Conservation (phyloP, 2,113 vertebrate genomes). For the Dolichotis patagonum region DNA sequence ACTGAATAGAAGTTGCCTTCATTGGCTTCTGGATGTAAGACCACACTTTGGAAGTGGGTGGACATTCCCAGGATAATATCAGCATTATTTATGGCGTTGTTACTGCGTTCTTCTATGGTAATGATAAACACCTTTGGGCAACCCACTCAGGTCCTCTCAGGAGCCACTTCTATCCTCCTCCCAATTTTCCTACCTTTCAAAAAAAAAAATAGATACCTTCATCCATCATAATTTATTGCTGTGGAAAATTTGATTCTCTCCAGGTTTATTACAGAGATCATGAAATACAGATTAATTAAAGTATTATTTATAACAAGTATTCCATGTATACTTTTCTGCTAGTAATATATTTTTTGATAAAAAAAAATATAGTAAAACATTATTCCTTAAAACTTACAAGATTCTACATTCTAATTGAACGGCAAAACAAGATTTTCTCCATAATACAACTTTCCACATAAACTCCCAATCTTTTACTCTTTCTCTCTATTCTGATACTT, state of each 20-base stretch:
- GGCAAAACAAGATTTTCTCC: background rate
- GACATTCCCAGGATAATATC: background rate
- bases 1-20: slow-evolving; percentile 23
- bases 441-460: background rate
- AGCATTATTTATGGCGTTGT: background rate
- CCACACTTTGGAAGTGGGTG: background rate
- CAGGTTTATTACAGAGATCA: background rate
- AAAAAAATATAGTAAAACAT: background rate
- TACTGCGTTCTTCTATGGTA: background rate
- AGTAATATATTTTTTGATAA: background rate
- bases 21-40: background rate
- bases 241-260: background rate
- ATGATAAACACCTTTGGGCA: background rate
- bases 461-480: background rate
- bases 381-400: background rate
- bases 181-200: background rate
- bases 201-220: background rate
- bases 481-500: background rate
- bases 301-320: background rate
- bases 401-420: background rate
- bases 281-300: background rate
- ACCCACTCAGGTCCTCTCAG: background rate
- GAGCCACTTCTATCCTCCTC: background rate
- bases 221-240: background rate
- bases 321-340: slow-evolving; percentile 15